Conservation (phyloP, 2,888 invertebrate species). For the Campoplex nolae region DNA sequence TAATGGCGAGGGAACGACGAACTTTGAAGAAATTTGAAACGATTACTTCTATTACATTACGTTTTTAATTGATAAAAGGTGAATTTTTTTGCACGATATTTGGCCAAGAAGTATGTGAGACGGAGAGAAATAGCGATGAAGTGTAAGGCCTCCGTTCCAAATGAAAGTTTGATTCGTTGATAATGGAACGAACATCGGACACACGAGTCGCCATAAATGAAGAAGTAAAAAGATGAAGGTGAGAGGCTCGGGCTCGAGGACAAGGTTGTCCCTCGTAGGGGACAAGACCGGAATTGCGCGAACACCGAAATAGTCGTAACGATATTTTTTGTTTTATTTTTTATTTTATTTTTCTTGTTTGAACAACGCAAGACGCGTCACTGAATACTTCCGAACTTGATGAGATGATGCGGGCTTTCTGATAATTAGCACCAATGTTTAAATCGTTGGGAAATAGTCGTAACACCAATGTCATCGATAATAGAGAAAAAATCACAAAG, state of each 20-base stretch:
- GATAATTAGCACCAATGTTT: not conserved
- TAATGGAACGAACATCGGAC: not conserved
- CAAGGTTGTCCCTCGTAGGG: not conserved
- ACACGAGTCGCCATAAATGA: not conserved
- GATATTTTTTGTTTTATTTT: not conserved
- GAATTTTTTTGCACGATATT: not conserved
- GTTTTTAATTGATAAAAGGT: not conserved
- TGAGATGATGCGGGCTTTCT: not conserved
- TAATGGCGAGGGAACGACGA: not conserved
- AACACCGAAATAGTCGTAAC: not conserved
- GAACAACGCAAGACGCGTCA: not conserved
- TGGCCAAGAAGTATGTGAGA: not conserved
- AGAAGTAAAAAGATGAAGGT: conserved; percentile 2
- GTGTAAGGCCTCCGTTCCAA: not conserved
- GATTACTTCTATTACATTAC: not conserved
- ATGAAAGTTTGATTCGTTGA: not conserved
- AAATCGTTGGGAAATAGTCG: not conserved
- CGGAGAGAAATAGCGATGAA: not conserved
- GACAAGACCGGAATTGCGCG: not conserved
- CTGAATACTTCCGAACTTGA: not conserved
- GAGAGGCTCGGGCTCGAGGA: conserved; percentile 22
- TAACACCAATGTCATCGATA: conserved; percentile 8
- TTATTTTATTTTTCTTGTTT: too few species aligned
- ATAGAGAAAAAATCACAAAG: conserved; percentile 23
- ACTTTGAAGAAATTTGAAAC: not conserved